These are phyloP conservation scores for Enteromius paludinosus DNA, from an alignment of 2,797 vertebrate species.

Conservation along the genomic window DNA sequence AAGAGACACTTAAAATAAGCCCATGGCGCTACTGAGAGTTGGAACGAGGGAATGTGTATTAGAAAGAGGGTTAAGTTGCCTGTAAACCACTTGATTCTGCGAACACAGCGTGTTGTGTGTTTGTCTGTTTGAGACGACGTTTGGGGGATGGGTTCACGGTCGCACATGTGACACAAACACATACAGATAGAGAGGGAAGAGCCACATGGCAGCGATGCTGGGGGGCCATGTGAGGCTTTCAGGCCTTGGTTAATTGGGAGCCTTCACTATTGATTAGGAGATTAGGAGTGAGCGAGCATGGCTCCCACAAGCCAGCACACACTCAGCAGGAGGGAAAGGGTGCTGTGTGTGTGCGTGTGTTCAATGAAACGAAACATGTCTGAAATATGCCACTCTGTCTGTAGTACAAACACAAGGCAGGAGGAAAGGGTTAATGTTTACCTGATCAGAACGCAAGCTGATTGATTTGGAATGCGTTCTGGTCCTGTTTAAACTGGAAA, in stretches of 20 bases:
- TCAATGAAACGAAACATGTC: conserved; percentile 27
- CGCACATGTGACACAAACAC: conserved; percentile 21
- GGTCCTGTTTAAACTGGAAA: conserved; percentile 24
- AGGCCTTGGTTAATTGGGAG: conserved; percentile 66
- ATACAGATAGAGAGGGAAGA: conserved; percentile 33
- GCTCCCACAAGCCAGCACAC: conserved; percentile 59
- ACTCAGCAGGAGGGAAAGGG: conserved; percentile 52
- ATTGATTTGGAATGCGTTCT: conserved; percentile 24
- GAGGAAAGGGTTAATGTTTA: conserved; percentile 33
- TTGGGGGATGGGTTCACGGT: conserved; percentile 30
- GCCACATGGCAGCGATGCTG: conserved; percentile 51
- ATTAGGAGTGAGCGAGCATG: conserved; percentile 64
- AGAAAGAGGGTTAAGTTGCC: conserved; percentile 27
- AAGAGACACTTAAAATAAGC: conserved; percentile 53
- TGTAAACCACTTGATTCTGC: conserved; percentile 21
- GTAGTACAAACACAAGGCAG: conserved; percentile 18
- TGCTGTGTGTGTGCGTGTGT: conserved; percentile 26
- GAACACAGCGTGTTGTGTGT: conserved; percentile 1
- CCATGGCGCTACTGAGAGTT: conserved; percentile 45
- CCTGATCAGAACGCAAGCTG: conserved; percentile 48
- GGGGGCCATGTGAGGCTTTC: conserved; percentile 55
- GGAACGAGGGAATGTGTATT: conserved; percentile 14
- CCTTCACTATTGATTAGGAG: conserved; percentile 70
- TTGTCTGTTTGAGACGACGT: neutral
- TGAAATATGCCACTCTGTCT: conserved; percentile 24